Percentiles rank a stretch among this genome's conserved stretches.
These are phyloP conservation scores for Phenacoccus solenopsis DNA, from an alignment of 1,140 invertebrate species.

Conservation along the genomic window DNA sequence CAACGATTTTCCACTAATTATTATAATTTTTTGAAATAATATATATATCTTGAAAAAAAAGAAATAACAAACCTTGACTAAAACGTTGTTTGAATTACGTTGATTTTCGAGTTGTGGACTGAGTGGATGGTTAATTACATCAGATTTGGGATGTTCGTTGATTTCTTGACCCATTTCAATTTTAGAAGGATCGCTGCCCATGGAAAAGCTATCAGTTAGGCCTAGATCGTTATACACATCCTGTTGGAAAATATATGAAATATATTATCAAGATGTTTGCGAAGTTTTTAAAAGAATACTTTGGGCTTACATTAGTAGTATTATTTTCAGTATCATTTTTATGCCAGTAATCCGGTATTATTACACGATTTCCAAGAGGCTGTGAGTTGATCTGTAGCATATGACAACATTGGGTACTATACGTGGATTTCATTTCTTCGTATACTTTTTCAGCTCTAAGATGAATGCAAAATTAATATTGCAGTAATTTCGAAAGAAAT, in stretches of 20 bases:
- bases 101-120: conserved; percentile 32
- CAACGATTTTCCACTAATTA: too few species aligned
- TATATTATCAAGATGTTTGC: too few species aligned
- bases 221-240: not conserved
- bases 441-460: conserved; percentile 66
- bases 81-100: conserved; percentile 33
- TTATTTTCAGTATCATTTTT: not conserved
- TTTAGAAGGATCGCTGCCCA: not conserved
- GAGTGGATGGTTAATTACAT: conserved; percentile 39
- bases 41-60: not conserved
- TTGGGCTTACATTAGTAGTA: not conserved
- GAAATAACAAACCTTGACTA: not conserved
- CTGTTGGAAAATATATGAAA: not conserved
- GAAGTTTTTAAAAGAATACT: too few species aligned
- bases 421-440: conserved; percentile 69
- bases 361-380: conserved; percentile 36
- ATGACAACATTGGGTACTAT: conserved; percentile 73
- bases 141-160: not conserved
- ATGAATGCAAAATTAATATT: conserved; percentile 29
- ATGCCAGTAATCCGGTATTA: not conserved
- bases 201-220: not conserved
- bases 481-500: conserved; percentile 12
- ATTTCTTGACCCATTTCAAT: not conserved
- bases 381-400: conserved; percentile 77
- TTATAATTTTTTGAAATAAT: too few species aligned